Conservation (phyloP, 2,888 invertebrate genomes). For the Cantharis lateralis region DNA sequence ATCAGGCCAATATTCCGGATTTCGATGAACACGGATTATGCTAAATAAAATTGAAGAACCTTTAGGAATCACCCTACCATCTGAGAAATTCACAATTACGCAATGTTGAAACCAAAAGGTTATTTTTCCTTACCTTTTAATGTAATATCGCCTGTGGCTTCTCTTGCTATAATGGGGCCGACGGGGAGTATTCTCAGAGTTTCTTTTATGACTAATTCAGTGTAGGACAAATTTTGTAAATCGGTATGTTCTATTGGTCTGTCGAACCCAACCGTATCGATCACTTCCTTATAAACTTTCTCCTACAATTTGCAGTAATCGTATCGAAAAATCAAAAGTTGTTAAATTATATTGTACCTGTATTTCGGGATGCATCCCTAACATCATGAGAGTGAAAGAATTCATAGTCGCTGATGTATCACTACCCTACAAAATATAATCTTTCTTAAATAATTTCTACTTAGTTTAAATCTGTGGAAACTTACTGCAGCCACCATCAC, state of each 20-base stretch:
- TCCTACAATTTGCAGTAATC: neutral
- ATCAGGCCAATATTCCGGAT: neutral
- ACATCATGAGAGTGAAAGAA: conserved; percentile 39
- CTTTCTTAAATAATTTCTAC: neutral
- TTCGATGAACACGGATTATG: neutral
- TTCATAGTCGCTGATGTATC: conserved; percentile 44
- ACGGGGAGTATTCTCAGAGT: conserved; percentile 24
- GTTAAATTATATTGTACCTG: conserved; percentile 35
- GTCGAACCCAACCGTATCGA: conserved; percentile 12
- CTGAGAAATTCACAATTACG: neutral
- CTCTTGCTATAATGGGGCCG: conserved; percentile 10
- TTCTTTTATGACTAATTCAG: conserved; percentile 31
- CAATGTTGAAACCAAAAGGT: neutral
- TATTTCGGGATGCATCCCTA: conserved; percentile 42
- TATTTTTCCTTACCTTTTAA: conserved; percentile 7
- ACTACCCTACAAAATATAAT: conserved; percentile 32
- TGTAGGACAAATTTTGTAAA: conserved; percentile 17
- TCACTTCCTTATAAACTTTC: conserved; percentile 28
- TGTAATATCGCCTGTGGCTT: conserved; percentile 16
- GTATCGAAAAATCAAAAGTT: neutral
- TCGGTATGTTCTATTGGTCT: conserved; percentile 8
- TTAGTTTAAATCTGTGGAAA: too few relatives aligned
- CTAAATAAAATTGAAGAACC: neutral
- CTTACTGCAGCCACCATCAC: too few relatives aligned
- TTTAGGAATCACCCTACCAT: neutral